These are phyloP conservation scores for Drosophila bifasciata DNA, from an alignment of 1,140 invertebrate species.

Conservation along the genomic window DNA sequence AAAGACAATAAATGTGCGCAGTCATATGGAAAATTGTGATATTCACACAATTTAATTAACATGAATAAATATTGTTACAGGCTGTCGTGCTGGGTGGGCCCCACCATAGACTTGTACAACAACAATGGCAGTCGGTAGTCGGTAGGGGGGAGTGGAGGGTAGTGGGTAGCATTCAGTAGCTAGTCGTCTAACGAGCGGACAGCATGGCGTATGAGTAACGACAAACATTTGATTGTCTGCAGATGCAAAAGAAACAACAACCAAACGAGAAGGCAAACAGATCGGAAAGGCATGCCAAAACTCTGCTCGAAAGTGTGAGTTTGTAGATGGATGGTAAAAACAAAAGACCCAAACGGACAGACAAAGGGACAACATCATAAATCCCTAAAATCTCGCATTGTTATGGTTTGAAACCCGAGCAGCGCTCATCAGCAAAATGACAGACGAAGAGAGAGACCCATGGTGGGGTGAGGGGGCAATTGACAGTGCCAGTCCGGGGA, in stretches of 20 bases:
- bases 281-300: constrained; percentile 60
- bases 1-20: constrained; percentile 83
- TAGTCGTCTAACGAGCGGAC: constrained; percentile 75
- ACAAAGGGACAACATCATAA: constrained; percentile 63
- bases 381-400: constrained; percentile 75
- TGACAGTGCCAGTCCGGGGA: constrained; percentile 34
- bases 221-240: constrained; percentile 67
- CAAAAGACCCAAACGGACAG: constrained; percentile 58
- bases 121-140: constrained; percentile 32
- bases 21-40: constrained; percentile 84
- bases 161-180: constrained; percentile 9
- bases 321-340: constrained; percentile 46
- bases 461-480: constrained; percentile 42
- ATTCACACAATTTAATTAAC: constrained; percentile 84
- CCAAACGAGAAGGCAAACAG: constrained; percentile 73
- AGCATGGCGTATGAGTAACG: constrained; percentile 74
- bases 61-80: constrained; percentile 84
- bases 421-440: constrained; percentile 57
- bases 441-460: constrained; percentile 14
- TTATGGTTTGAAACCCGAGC: constrained; percentile 78
- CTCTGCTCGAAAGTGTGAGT: not conserved
- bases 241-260: constrained; percentile 58
- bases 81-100: constrained; percentile 20
- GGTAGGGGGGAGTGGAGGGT: not conserved
- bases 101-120: constrained; percentile 50